Evolutionary conservation across 2,797 vertebrate species (phyloP), one percentile per base, ranked within the genome.

Genomic region (Pangasius krempfi): DNA sequence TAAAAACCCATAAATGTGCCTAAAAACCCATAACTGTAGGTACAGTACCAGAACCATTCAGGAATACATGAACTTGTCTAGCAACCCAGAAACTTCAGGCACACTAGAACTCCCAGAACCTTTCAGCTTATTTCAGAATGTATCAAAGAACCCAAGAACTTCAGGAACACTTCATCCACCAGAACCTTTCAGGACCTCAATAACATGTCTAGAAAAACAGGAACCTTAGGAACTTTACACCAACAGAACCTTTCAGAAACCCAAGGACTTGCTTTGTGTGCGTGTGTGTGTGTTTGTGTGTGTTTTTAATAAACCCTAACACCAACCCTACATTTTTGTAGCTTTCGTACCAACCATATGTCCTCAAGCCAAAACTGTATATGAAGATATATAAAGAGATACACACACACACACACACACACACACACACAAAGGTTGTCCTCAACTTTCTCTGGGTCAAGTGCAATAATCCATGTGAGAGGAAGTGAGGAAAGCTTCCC

Each of bases 371-470:
- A 84, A 62, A 84, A 20, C 16, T 84, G n/a, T 68, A 68, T 52
- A 68, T 68, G 44, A 84, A 68, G 18, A 66, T 52, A 84, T 13
- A 68, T 50, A 52, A 37, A 56, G 44, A 76, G 25, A 76, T 5
- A 60, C 47, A 79, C 75, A 79, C 54, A 9, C 76, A 54, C 25
- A 37, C 52, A 58, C 79, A 81, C 79, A 82, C 79, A 82, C 80
- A 82, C 79, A 83, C 81, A 64, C 33, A 62, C 56, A 44, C 22
- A 62, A 27, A 52, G 82, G 82, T 68, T 68, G 44, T 33, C n/a
- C n/a, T 68, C 62, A 68, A 84, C 82, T 52, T 68, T 84, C 44
- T 52, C 62, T 33, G 62, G 82, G 82, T 84, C 82, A 84, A 84
- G 82, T 33, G 82, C 64, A 84, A 84, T 84, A 84, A 84, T 84